Evolutionary conservation across 2,113 vertebrate genomes (phyloP).

Genomic region (Neodontobutis hainanensis): DNA sequence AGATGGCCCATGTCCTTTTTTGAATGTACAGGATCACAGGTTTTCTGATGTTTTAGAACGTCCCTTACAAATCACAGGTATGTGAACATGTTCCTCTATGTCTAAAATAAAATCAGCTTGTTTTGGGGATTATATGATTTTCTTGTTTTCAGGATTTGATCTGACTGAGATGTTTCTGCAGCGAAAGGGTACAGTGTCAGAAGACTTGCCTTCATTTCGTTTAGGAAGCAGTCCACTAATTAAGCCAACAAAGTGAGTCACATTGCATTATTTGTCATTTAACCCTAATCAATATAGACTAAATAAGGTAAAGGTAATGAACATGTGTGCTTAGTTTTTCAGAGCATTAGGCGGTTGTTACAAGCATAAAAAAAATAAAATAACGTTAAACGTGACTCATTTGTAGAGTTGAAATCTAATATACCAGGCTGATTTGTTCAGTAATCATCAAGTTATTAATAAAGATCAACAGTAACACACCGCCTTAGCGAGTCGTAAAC

Average conservation of each 20-base stretch:
- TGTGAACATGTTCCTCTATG: background rate
- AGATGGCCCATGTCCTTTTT: conserved; percentile 81
- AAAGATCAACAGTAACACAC: no score
- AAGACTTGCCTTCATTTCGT: conserved; percentile 86
- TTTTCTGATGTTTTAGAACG: conserved; percentile 75
- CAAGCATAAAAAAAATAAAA: no score
- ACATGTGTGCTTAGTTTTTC: no score
- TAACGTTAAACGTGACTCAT: no score
- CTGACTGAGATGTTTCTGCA: conserved; percentile 90
- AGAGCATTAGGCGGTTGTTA: no score
- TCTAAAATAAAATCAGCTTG: background rate
- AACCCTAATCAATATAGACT: no score
- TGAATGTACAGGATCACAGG: conserved; percentile 77
- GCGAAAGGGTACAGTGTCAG: conserved; percentile 81
- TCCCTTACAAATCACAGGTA: conserved; percentile 84
- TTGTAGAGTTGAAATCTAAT: no score
- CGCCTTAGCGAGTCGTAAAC: no score
- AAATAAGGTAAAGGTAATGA: no score
- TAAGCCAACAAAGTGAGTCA: conserved; percentile 86
- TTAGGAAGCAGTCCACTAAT: conserved; percentile 88
- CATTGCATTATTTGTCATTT: conserved; percentile 4
- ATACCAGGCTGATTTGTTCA: no score
- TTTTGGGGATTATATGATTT: background rate
- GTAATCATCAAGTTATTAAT: no score
- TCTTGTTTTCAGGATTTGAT: conserved; percentile 87